phyloP scores from a whole-genome alignment of 2,113 vertebrate genomes.

The Platichthys stellatus region DNA sequence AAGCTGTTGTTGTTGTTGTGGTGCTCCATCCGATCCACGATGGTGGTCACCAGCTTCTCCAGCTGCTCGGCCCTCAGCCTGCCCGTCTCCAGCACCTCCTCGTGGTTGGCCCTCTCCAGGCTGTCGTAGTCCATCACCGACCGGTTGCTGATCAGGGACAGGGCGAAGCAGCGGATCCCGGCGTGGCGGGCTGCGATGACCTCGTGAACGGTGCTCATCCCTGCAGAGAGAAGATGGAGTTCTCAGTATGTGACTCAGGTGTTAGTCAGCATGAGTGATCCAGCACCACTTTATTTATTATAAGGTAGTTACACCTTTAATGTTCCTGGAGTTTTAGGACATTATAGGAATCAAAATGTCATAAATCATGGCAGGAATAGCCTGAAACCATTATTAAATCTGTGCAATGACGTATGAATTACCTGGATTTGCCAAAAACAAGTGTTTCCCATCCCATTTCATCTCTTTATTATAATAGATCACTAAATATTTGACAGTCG shows the following conservation, averaged over 20 bases:
- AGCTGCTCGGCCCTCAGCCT: conserved; percentile 77
- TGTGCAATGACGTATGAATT: too few relatives aligned
- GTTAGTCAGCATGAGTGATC: too few relatives aligned
- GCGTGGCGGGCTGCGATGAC: conserved; percentile 90
- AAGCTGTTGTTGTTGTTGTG: conserved; percentile 23
- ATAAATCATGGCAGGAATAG: too few relatives aligned
- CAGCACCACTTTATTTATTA: too few relatives aligned
- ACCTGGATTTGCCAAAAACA: too few relatives aligned
- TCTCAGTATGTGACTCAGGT: neutral
- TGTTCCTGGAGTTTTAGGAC: too few relatives aligned
- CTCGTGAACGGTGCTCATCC: conserved; percentile 94
- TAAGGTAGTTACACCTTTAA: too few relatives aligned
- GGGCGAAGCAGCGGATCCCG: conserved; percentile 89
- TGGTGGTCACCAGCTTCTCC: conserved; percentile 81
- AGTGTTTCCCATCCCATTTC: too few relatives aligned
- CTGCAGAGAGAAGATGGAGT: conserved; percentile 64
- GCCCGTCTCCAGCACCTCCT: conserved; percentile 88
- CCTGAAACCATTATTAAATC: too few relatives aligned
- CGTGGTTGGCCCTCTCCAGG: conserved; percentile 85
- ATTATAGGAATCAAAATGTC: too few relatives aligned
- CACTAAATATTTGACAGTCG: too few relatives aligned
- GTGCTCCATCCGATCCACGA: conserved; percentile 79
- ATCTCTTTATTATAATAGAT: too few relatives aligned
- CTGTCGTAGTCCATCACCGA: conserved; percentile 86
- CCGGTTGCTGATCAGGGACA: conserved; percentile 93